phyloP scores from a whole-genome alignment of 2,888 invertebrate species.

The Monoplex corrugatus region DNA sequence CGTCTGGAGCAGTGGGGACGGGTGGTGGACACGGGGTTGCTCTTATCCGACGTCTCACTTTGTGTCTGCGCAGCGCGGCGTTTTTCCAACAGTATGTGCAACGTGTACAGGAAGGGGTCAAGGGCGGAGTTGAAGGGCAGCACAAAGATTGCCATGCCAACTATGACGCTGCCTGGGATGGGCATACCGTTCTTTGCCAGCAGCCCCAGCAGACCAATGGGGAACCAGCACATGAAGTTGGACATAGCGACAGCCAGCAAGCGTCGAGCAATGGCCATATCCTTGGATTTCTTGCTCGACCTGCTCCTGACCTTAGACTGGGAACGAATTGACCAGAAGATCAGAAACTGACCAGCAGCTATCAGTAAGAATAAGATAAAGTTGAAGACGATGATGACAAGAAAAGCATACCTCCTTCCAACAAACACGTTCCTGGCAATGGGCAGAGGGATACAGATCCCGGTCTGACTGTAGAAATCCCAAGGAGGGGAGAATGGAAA shows the following conservation, averaged over 20 bases:
- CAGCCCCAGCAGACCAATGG: conserved; percentile 50
- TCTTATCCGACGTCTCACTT: background rate
- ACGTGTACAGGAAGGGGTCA: conserved; percentile 78
- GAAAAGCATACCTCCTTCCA: conserved; percentile 79
- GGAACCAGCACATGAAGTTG: conserved; percentile 53
- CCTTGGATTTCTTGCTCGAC: conserved; percentile 23
- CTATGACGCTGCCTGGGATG: conserved; percentile 48
- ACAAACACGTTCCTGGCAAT: conserved; percentile 75
- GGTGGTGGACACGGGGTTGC: background rate
- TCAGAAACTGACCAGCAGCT: conserved; percentile 75
- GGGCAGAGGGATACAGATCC: conserved; percentile 78
- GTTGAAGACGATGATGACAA: conserved; percentile 77
- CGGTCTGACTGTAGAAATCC: conserved; percentile 74
- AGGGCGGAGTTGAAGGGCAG: conserved; percentile 83
- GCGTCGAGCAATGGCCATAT: conserved; percentile 50
- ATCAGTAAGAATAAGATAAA: conserved; percentile 75
- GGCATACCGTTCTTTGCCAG: conserved; percentile 40
- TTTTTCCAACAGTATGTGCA: conserved; percentile 42
- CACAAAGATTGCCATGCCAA: conserved; percentile 79
- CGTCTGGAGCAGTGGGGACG: background rate
- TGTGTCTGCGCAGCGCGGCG: background rate
- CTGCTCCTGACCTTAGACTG: background rate
- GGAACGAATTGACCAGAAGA: conserved; percentile 69
- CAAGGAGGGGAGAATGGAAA: conserved; percentile 58
- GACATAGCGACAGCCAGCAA: conserved; percentile 46